Base-by-base conservation (phyloP, 1,140 invertebrate genomes). In the Brachionus calyciflorus region DNA sequence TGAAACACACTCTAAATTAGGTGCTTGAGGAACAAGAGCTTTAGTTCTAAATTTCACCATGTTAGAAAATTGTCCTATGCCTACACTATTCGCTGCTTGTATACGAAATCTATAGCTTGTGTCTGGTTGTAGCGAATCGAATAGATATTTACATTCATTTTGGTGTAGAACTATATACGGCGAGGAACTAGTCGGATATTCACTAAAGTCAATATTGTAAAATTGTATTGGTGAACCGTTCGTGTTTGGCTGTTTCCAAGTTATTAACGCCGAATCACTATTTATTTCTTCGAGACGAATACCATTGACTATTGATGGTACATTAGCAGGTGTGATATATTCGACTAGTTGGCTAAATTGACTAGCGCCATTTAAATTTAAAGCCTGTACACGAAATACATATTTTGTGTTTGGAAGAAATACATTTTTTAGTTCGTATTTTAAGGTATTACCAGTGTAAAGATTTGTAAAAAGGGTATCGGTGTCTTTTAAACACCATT, bases 51-150 rank as follows among this genome's bases (percentile, higher is more conserved):
- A 86, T 83, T 89, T 90, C 14, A 91, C 83, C 44, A 88, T 86
- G 24, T 89, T 85, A 76, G 91, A 92, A 83, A 89, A 92, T 41
- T 89, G 86, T 17, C 92, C 92, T n/a, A 88, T 84, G 6, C 91
- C 92, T n/a, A 93, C 89, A 77, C 88, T 87, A 83, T 92, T 94
- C 5, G 92, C 88, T 44, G 92, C 93, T 82, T 91, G 90, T 28
- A 92, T 88, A 76, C 90, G 87, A 60, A 92, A 88, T 82, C 89
- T 90, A 80, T 73, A 81, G 51, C 48, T 28, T 63, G 28, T 21
- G 26, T 82, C 60, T 0, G 81, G 76, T 82, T 81, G 49, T 80
- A 79, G 26, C 82, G 80, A 78, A 81, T 83, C 79, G 37, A 80
- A 76, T 49, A 12, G 40, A 53, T 78, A 33, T 57, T 69, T 78